Conservation (phyloP, 2,888 invertebrate species). For the Loripinus fragilis region DNA sequence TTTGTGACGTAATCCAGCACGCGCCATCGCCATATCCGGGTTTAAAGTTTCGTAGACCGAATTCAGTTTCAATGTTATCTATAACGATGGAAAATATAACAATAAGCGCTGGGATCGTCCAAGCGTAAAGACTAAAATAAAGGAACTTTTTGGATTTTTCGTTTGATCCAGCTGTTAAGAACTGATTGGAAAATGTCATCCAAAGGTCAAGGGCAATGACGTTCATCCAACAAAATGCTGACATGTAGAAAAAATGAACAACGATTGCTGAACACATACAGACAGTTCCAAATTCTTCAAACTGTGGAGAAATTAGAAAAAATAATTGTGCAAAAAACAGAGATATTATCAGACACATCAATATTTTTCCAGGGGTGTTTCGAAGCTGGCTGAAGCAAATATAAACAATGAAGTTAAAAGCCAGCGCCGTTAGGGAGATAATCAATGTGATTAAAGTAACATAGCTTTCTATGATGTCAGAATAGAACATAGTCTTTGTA, state of each 20-base stretch:
- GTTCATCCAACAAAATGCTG: constrained; percentile 86
- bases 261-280: constrained; percentile 81
- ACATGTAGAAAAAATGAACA: constrained; percentile 85
- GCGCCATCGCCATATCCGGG: constrained; percentile 84
- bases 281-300: constrained; percentile 12
- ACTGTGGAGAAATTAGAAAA: constrained; percentile 84
- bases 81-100: constrained; percentile 82
- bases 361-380: constrained; percentile 85
- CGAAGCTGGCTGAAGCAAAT: constrained; percentile 84
- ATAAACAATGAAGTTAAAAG: constrained; percentile 84
- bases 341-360: constrained; percentile 85
- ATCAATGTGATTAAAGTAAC: constrained; percentile 87
- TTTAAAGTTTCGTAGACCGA: constrained; percentile 66
- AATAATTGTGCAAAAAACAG: constrained; percentile 84
- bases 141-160: constrained; percentile 60
- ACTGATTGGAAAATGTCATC: constrained; percentile 82
- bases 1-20: constrained; percentile 86
- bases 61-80: constrained; percentile 82
- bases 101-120: constrained; percentile 81
- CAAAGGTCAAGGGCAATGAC: constrained; percentile 86
- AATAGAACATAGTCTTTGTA: constrained; percentile 31
- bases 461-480: constrained; percentile 45
- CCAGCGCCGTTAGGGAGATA: constrained; percentile 85
- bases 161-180: constrained; percentile 47
- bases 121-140: constrained; percentile 82